Base-by-base conservation (phyloP, 2,797 vertebrate species). In the Tamandua tetradactyla region DNA sequence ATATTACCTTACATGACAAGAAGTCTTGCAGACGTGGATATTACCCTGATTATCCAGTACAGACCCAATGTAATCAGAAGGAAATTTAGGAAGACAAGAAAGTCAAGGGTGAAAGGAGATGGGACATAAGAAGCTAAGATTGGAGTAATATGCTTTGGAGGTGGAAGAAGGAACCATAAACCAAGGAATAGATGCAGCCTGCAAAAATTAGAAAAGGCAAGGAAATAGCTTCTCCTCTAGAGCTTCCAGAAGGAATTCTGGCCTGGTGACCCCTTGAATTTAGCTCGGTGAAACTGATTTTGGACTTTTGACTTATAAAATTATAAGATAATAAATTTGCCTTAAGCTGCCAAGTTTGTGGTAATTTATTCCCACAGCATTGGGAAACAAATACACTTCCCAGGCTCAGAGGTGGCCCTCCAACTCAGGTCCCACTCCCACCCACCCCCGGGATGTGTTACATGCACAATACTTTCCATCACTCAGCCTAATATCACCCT, bases 291-390 rank as follows among this genome's bases (percentile, higher is more conserved):
- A 94, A 94, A 42, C 22, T 44, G 23, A 80, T 49, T 83, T 82
- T 61, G 23, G 75, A 59, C 75, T 96, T 95, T 40, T 44, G 75
- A 59, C 79, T 96, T 95, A 47, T 44, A 4, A 81, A 83, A 93
- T 17, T 35, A 3, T 83, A 88, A 93, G 93, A 52, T 75, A 66
- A 94, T 59, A 75, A 79, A 52, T 82, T 55, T 55, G 20, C 55
- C 18, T 55, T 55, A 55, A n/a, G 55, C 20, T 22, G 55, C 20
- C 55, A 55, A 22, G 55, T 55, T 55, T 22, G 55, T 55, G 55
- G 20, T 55, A 22, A 55, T 55, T 20, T 22, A 55, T 20, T 20
- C 55, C 20, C 55, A 55, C 20, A 55, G 55, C 20, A 22, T 55
- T 55, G 55, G 55, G 55, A 55, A 55, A 55, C 55, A 55, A 55